Base-by-base conservation (phyloP, 2,113 vertebrate species). In the Semicossyphus pulcher region DNA sequence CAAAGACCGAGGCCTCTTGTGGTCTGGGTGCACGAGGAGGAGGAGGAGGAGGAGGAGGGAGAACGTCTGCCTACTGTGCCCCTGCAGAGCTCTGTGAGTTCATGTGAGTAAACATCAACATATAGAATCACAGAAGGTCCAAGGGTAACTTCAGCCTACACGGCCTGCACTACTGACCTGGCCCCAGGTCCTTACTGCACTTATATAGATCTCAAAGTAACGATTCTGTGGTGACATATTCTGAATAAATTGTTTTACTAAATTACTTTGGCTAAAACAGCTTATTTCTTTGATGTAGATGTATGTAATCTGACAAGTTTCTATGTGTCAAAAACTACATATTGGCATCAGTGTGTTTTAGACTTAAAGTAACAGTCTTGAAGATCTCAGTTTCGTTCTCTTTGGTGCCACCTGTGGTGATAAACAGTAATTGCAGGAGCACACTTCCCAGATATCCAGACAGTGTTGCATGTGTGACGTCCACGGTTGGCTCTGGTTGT, bases 1-100 rank as follows among this genome's bases (percentile, higher is more conserved):
- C 78, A 86, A 78, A 79, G 73, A 73, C 57, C 4, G 25, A 65
- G 81, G 86, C 81, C 85, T 89, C 63, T 65, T 87, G 86, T 76
- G 82, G 85, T 87, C 60, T 85, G 76, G 60, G 57, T 51, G 54
- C 42, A 72, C 16, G 3, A 44, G 68, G 49, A 62, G 61, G 52
- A 29, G 61, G 18, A 36, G 66, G 47, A 28, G 56, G 26, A 11
- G 59, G 52, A 44, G 29, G 59, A 45, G 57, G 36, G 42, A 25
- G 70, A 10, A 2, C 0, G 60, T 64, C 61, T 84, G 66, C 20
- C 78, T 83, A 67, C 81, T 61, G 66, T 63, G 83, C 76, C 54
- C 77, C 51, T 54, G 18, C 69, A 71, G 62, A 68, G 58, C 54
- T 66, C 42, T 67, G 68, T 65, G 26, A 73, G 51, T 68, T 47